Base-by-base conservation (phyloP, 92 coral and sea anemone species). In the Ricordea florida region DNA sequence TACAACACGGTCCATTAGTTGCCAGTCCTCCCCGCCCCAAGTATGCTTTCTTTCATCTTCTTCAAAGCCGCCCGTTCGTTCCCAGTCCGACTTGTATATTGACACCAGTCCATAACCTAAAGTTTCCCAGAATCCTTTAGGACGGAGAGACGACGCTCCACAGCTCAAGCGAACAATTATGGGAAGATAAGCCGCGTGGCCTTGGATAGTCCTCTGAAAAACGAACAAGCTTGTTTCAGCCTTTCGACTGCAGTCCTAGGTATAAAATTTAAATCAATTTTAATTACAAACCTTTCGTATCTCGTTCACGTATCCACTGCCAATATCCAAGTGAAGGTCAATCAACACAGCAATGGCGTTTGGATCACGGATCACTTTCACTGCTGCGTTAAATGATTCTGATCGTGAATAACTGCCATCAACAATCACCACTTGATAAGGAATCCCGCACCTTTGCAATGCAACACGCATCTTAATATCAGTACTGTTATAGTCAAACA, bases 1-100 rank as follows among this genome's bases (percentile, higher is more conserved):
- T 21, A 74, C 84, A 32, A 79, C 91, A 38, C 79, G 72, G 61
- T 85, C 84, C 48, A 89, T 72, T 24, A 89, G 60, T 30, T 89
- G 90, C 74, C 84, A 85, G 59, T 89, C 94, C 61, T 89, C 94
- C 57, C 91, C 94, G 28, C 94, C 94, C 94, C 94, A 89, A 23
- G 29, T 79, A 63, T 71, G 59, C 17, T 80, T 89, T n/a, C 45
- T 45, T 60, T 79, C 80, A 29, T 76, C 73, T 24, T 18, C 10
- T 14, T 60, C 45, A 61, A 89, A 81, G 10, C 94, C 94, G 16
- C 83, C 68, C 8, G 79, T 50, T 10, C 80, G 62, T 33, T 85
- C 91, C 88, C 90, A n/a, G n/a, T n/a, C n/a, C n/a, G n/a, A n/a
- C n/a, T n/a, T n/a, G n/a, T n/a, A n/a, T n/a, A n/a, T n/a, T n/a